A percentile compares a stretch with the other conserved stretches of the same genome.
phyloP scores from a whole-genome alignment of 2,797 vertebrate species.

The Paedocypris micromegethes region DNA sequence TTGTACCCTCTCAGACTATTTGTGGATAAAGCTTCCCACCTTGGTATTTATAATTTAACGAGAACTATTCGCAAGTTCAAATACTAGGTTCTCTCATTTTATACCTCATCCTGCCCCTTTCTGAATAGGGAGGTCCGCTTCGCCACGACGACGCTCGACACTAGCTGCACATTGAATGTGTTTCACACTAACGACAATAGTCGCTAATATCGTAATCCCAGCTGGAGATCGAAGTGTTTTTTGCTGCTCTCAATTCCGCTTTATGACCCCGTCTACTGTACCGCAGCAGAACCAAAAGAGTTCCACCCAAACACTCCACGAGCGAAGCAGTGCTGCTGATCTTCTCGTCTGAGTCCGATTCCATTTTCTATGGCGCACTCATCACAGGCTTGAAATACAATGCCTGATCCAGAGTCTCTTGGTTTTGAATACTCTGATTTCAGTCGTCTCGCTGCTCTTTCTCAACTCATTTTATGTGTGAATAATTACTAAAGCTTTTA shows the following conservation, averaged over 20 bases:
- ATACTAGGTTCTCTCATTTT: constrained; percentile 42
- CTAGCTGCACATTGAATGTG: constrained; percentile 52
- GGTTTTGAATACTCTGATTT: constrained; percentile 1
- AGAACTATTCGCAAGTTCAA: constrained; percentile 47
- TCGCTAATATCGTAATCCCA: too few relatives aligned
- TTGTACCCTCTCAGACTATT: constrained; percentile 32
- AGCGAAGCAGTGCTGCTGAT: constrained; percentile 69
- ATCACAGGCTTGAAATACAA: constrained; percentile 3
- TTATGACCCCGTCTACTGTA: constrained; percentile 79
- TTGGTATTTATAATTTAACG: constrained; percentile 35
- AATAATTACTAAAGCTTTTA: constrained; percentile 27
- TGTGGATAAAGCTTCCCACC: constrained; percentile 15
- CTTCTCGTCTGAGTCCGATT: constrained; percentile 36
- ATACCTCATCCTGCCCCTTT: constrained; percentile 31
- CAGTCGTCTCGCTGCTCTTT: constrained; percentile 10
- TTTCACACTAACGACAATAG: constrained; percentile 57
- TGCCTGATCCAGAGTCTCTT: constrained; percentile 11
- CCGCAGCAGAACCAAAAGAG: constrained; percentile 77
- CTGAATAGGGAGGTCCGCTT: neutral
- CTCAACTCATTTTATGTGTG: constrained; percentile 35
- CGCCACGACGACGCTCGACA: too few relatives aligned
- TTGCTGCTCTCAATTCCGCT: constrained; percentile 40
- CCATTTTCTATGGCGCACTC: constrained; percentile 36
- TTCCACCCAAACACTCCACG: constrained; percentile 64
- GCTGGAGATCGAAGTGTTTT: too few relatives aligned